These are phyloP conservation scores for Phylloscopus collybita DNA, from an alignment of 2,797 vertebrate genomes.

Conservation along the genomic window DNA sequence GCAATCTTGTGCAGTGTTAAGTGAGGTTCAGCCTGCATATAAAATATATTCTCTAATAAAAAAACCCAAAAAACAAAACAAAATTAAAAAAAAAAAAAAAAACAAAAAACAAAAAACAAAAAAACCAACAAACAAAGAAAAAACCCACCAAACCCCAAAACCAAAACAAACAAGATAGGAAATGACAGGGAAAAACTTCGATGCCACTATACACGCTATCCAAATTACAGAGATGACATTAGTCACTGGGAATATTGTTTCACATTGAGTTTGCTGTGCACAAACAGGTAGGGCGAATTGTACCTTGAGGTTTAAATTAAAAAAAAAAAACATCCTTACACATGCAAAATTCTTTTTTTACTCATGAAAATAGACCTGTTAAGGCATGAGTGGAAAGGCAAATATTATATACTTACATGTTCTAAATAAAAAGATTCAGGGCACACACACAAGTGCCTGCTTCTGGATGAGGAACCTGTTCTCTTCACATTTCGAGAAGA, in stretches of 20 bases:
- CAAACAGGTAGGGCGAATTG: background rate
- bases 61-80: background rate
- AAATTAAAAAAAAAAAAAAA: background rate
- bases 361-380: background rate
- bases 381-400: background rate
- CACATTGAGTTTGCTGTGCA: background rate
- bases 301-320: background rate
- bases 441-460: background rate
- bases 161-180: background rate
- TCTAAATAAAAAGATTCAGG: background rate
- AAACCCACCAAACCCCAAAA: too few species aligned
- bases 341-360: background rate
- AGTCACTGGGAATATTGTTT: background rate
- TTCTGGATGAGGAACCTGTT: background rate
- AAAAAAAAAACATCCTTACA: background rate
- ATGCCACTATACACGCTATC: background rate
- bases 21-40: slow-evolving; percentile 39
- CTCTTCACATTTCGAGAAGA: background rate
- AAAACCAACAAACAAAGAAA: too few species aligned
- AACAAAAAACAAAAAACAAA: too few species aligned
- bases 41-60: slow-evolving; percentile 37
- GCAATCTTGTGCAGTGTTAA: slow-evolving; percentile 61
- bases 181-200: background rate
- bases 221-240: background rate
- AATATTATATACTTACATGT: background rate